A percentile compares a stretch with the other conserved stretches of the same genome.
Evolutionary conservation across 2,797 vertebrate species (phyloP).

Genomic region (Gorsachius magnificus): DNA sequence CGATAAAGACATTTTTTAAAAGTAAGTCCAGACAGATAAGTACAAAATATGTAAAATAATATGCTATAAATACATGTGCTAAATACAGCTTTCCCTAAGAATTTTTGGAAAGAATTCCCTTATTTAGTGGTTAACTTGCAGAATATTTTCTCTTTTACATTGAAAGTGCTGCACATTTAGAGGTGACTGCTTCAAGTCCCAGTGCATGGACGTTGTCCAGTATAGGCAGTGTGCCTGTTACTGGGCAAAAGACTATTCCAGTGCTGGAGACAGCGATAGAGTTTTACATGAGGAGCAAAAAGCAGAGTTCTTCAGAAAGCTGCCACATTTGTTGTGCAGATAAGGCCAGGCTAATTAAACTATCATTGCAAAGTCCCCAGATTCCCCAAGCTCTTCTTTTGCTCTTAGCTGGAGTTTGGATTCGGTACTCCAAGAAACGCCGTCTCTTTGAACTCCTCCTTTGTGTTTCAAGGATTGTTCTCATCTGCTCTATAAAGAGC

Average conservation of each 20-base stretch:
- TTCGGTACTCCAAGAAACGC: slow-evolving; percentile 26
- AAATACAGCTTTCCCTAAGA: not conserved
- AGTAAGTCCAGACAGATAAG: slow-evolving; percentile 22
- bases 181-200: not conserved
- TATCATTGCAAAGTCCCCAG: slow-evolving; percentile 20
- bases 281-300: slow-evolving; percentile 18
- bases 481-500: slow-evolving; percentile 38
- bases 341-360: slow-evolving; percentile 61
- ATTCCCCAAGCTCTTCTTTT: slow-evolving; percentile 51
- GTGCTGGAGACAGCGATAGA: not conserved
- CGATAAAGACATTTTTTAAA: not conserved
- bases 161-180: not conserved
- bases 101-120: not conserved
- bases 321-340: slow-evolving; percentile 43
- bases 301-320: slow-evolving; percentile 15
- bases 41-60: slow-evolving; percentile 44
- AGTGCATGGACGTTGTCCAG: not conserved
- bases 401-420: slow-evolving; percentile 61
- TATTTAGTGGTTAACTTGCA: not conserved
- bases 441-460: slow-evolving; percentile 38
- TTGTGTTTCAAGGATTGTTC: slow-evolving; percentile 53
- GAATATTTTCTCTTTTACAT: not conserved
- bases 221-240: not conserved
- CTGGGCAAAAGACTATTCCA: not conserved
- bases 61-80: not conserved